Conservation (phyloP, 2,797 vertebrate genomes). For the Micropoecilia bifurca region DNA sequence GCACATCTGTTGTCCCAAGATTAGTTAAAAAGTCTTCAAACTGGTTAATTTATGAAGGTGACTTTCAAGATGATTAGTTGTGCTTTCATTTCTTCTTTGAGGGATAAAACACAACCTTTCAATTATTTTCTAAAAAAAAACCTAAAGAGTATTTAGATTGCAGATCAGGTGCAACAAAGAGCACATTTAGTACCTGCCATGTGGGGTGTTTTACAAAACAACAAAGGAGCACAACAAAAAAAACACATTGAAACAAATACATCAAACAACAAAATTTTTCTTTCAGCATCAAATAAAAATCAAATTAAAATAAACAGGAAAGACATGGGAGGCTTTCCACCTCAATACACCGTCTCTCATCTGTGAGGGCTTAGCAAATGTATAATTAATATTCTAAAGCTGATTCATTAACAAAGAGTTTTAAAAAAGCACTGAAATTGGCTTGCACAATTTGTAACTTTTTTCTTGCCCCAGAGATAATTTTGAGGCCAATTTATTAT, state of each 20-base stretch:
- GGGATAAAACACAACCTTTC: background rate
- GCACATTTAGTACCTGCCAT: background rate
- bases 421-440: background rate
- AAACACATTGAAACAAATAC: background rate
- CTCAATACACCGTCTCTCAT: background rate
- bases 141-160: background rate
- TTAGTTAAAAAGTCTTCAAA: background rate
- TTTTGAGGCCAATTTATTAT: background rate
- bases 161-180: background rate
- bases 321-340: background rate
- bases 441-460: background rate
- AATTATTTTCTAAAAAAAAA: background rate
- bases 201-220: background rate
- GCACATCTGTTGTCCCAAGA: constrained; percentile 2
- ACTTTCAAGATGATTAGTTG: background rate
- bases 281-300: background rate
- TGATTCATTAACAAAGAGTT: background rate
- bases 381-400: background rate
- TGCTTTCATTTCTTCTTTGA: background rate
- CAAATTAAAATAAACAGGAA: background rate
- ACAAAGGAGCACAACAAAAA: background rate
- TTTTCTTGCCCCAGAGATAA: background rate
- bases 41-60: background rate
- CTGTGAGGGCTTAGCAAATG: background rate
- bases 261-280: background rate